Evolutionary conservation across 2,113 vertebrate genomes (phyloP), one percentile per base, ranked within the genome.

Genomic region (Alaudala cheleensis): DNA sequence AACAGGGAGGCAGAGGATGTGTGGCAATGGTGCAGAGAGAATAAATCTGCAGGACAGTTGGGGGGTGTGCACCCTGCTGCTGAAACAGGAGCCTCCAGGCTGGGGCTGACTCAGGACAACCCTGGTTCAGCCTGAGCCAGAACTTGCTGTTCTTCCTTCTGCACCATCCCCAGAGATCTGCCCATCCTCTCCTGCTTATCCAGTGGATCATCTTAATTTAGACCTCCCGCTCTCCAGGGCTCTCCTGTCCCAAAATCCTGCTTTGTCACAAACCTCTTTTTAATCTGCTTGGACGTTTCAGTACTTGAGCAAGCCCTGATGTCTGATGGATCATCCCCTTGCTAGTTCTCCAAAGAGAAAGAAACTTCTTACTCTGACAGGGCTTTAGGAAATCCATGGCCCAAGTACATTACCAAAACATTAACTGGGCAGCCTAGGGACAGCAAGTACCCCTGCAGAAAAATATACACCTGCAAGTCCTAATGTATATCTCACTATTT

Each of bases 231-330:
- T 83, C 86, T 78, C 66, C 47, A 62, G 34, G 51, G 60, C 17
- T 66, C 51, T 90, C 58, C 71, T 61, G 80, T 85, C 54, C 80
- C 86, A 26, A 85, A 94, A 56, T 25, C 18, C 29, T 61, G 65
- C 58, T 62, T n/a, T 4, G 2, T 65, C 71, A 81, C 89, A 86
- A 94, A 86, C 14, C 12, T 70, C 53, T 49, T 15, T 65, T 88
- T 70, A 60, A 93, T 81, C 64, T 78, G 64, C 47, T 86, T 77
- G 56, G 69, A 93, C 67, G 19, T 4, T 12, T 54, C 39, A 58
- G 50, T 11, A 82, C 37, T 73, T 6, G 3, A 26, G 56, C 19
- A 21, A 92, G 40, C 58, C 60, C 76, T 22, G 31, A 79, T 11
- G 26, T 20, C 49, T 67, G 66, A 65, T 53, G 40, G 49, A 56